Conservation (phyloP, 1,140 invertebrate species). For the Melipona quadrifasciata region DNA sequence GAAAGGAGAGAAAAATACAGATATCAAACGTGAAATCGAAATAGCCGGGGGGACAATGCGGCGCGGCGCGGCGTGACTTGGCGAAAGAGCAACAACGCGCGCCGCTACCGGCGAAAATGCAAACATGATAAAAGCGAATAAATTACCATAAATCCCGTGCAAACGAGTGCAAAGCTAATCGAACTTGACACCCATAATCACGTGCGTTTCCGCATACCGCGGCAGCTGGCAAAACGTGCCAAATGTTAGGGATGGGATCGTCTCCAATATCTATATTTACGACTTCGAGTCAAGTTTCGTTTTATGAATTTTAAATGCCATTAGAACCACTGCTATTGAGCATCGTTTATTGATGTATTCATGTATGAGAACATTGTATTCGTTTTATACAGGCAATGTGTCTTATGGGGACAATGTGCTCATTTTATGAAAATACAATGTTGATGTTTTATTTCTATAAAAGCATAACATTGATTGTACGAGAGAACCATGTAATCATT, state of each 20-base stretch:
- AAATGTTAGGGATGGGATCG: constrained; percentile 9
- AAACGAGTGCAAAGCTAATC: constrained; percentile 9
- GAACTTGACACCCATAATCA: constrained; percentile 15
- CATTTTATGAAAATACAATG: no score
- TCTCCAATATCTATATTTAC: not conserved
- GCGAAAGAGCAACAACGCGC: no score
- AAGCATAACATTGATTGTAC: no score
- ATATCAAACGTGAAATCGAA: not conserved
- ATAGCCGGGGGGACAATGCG: not conserved
- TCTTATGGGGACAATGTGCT: no score
- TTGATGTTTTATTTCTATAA: no score
- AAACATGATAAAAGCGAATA: constrained; percentile 37
- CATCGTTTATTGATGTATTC: no score
- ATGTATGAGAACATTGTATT: no score
- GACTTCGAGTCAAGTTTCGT: no score
- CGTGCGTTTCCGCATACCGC: not conserved
- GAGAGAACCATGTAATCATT: no score
- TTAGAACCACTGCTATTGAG: no score
- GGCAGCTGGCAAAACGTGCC: not conserved
- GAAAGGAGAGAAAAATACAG: not conserved
- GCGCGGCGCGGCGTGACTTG: not conserved
- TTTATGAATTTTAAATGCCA: no score
- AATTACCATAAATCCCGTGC: constrained; percentile 36
- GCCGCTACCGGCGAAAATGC: not conserved
- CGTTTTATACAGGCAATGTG: no score